Evolutionary conservation across 2,113 vertebrate genomes (phyloP).

Genomic region (Chascanopsetta lugubris): DNA sequence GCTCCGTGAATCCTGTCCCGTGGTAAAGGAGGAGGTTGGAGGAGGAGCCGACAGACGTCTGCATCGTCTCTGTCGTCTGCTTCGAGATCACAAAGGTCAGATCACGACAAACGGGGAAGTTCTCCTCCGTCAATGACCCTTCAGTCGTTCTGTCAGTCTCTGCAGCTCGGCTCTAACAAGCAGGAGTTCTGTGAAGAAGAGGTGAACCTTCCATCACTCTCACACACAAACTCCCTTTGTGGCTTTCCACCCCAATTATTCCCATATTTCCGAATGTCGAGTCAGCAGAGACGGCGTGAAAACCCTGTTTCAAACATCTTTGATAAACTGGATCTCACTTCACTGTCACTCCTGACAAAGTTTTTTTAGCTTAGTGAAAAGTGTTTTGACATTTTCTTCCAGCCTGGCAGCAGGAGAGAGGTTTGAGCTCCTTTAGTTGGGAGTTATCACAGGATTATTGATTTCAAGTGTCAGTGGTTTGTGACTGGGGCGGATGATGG

Average conservation of each 20-base stretch:
- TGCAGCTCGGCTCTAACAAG: slow-evolving; percentile 31
- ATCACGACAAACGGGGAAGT: slow-evolving; percentile 24
- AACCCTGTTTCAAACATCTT: slow-evolving; percentile 8
- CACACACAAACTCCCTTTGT: slow-evolving; percentile 27
- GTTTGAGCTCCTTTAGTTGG: not conserved
- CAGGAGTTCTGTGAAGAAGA: slow-evolving; percentile 12
- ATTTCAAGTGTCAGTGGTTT: slow-evolving; percentile 30
- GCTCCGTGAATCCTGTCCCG: too few species aligned
- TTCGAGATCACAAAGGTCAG: slow-evolving; percentile 32
- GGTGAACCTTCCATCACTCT: slow-evolving; percentile 23
- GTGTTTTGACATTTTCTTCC: not conserved
- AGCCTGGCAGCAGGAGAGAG: not conserved
- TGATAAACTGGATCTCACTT: slow-evolving; percentile 12
- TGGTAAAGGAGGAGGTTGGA: too few species aligned
- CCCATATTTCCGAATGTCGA: slow-evolving; percentile 24
- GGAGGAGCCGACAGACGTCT: slow-evolving; percentile 25
- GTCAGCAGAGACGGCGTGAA: slow-evolving; percentile 16
- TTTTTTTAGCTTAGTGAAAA: slow-evolving; percentile 6
- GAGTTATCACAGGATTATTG: slow-evolving; percentile 11
- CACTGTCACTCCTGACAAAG: not conserved
- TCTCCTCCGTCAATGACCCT: slow-evolving; percentile 32
- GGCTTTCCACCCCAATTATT: slow-evolving; percentile 31
- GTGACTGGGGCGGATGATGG: not conserved
- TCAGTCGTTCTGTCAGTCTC: slow-evolving; percentile 22
- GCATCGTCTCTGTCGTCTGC: slow-evolving; percentile 36